Evolutionary conservation across 2,797 vertebrate species (phyloP), one percentile per base, ranked within the genome.

Genomic region (Echiichthys vipera): DNA sequence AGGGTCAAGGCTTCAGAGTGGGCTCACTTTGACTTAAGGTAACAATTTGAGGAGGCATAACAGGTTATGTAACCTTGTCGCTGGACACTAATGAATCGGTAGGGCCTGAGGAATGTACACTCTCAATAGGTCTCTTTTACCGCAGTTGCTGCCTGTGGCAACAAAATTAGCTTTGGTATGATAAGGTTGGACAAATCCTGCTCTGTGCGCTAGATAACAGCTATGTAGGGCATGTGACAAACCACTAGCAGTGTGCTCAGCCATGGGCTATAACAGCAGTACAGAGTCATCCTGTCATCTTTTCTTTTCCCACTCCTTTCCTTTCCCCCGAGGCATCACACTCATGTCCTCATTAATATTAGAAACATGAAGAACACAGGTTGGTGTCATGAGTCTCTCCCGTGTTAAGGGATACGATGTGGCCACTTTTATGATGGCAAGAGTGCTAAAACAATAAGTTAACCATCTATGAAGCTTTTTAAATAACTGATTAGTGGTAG

Each of bases 1-100:
- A 46, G 74, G 84, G 89, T 89, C 89, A 85, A 66, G 74, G 56
- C 76, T 74, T 65, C 72, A 24, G 75, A 84, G 77, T 40, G 74
- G 56, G 30, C 72, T 58, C 39, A 12, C 84, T 74, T 45, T 62
- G 81, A 82, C 77, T 85, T 78, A 88, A 91, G 77, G 88, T 91
- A 91, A 92, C 89, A 89, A 86, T 92, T 89, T 89, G 57, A 89
- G 74, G 69, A 90, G 85, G 63, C 46, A 43, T 74, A 85, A 78
- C 81, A 82, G 71, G 83, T 93, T 92, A 90, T 84, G 86, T 88
- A 93, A 92, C 80, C 40, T 73, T 40, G 62, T 63, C 20, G 57
- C 66, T 51, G 59, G 84, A 85, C 75, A 64, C 84, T 88, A 79
- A 86, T 86, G 75, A 86, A 67, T 84, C 40, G 10, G 39, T 63